These are phyloP conservation scores for Pyrgilauda ruficollis DNA, from an alignment of 2,113 vertebrate genomes.

Conservation along the genomic window DNA sequence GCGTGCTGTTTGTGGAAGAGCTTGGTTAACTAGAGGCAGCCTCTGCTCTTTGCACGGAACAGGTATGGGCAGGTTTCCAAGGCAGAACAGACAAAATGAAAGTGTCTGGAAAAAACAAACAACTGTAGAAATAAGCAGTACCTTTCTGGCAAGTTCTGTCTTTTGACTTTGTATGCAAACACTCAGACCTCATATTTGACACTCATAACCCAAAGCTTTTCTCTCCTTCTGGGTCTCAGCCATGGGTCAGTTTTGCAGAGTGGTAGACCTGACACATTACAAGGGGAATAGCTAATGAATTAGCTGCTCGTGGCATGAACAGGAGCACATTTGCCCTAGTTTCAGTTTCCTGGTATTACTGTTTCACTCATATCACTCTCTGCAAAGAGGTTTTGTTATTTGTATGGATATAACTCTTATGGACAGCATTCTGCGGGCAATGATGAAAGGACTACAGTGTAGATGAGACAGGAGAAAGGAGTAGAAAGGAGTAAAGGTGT, in stretches of 20 bases:
- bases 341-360: neutral
- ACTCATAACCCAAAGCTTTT: neutral
- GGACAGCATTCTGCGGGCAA: neutral
- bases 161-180: neutral
- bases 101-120: neutral
- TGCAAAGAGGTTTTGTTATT: neutral
- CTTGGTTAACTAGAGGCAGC: neutral
- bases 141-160: neutral
- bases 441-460: neutral
- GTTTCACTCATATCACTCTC: neutral
- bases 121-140: neutral
- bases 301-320: neutral
- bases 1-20: neutral
- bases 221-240: neutral
- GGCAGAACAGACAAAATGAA: neutral
- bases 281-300: neutral
- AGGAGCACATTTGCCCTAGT: neutral
- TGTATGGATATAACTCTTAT: neutral
- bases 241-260: neutral
- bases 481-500: neutral
- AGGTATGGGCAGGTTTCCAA: neutral
- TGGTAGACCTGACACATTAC: neutral
- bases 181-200: neutral
- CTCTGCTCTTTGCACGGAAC: neutral
- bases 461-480: neutral